Conservation (phyloP, 2,113 vertebrate genomes). For the Laticauda colubrina region DNA sequence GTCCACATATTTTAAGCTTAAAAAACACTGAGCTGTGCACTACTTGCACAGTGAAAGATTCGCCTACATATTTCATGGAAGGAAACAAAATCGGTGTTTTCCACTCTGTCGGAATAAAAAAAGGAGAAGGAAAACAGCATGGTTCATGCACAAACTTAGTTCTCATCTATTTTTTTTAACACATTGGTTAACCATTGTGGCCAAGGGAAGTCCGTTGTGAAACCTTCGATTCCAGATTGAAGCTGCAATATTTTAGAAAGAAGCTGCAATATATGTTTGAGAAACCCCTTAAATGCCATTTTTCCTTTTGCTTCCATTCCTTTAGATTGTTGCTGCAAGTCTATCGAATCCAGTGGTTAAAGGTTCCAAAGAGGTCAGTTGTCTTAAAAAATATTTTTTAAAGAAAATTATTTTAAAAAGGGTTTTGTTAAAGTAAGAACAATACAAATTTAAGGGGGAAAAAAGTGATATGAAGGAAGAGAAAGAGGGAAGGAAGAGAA, state of each 20-base stretch:
- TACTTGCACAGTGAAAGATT: neutral
- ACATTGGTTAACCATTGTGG: neutral
- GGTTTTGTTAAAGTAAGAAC: neutral
- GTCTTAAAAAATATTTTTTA: neutral
- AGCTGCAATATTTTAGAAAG: neutral
- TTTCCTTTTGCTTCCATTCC: neutral
- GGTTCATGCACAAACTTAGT: neutral
- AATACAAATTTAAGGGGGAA: neutral
- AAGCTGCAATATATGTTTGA: too few relatives aligned
- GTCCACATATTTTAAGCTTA: neutral
- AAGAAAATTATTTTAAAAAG: neutral
- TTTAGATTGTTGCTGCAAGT: conserved; percentile 77
- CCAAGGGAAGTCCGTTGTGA: neutral
- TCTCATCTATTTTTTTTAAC: neutral
- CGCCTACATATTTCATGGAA: neutral
- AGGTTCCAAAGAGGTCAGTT: conserved; percentile 77
- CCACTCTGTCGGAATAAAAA: neutral
- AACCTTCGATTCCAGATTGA: neutral
- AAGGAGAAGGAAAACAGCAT: neutral
- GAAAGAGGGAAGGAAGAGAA: neutral
- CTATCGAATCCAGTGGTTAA: conserved; percentile 73
- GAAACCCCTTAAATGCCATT: rapidly evolving
- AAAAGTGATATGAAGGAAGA: neutral
- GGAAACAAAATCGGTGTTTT: neutral
- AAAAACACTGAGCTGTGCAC: neutral